Base-by-base conservation (phyloP, 2,888 invertebrate genomes). In the Linnaemya tessellans region DNA sequence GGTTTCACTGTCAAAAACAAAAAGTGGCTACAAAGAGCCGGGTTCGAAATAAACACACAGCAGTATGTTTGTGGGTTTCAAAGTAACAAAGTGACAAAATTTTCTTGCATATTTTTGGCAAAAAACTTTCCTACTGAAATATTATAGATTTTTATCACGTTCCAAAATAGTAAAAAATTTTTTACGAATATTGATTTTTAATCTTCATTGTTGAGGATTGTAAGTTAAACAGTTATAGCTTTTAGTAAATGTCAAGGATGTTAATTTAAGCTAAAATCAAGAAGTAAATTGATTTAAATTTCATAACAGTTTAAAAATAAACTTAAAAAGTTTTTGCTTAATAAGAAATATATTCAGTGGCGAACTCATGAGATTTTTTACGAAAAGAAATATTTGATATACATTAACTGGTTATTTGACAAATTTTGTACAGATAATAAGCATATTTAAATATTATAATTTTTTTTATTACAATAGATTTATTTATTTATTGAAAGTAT, bases 61-160 rank as follows among this genome's bases (percentile, higher is more conserved):
- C 15, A 3, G 49, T 18, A 8, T 43, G 20, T 49, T 15, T 56
- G 13, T 30, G 5, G 7, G n/a, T 73, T 13, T 38, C 4, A 43
- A 7, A 15, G 49, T 25, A 13, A 18, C 15, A 5, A 62, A 22
- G 18, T 18, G 64, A 15, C 64, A 64, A 43, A 41, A 25, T 60
- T 78, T n/a, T 18, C 22, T 22, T 20, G 46, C 51, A 54, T 20
- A 67, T 20, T 67, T 49, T 46, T 18, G 11, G 46, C 0, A 18
- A 46, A 30, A 43, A 15, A 30, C 43, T 43, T 56, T 1, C 8
- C 9, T 54, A 20, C 7, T 62, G 46, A 1, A 7, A 58, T n/a
- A 58, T 67, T 77, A 67, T 13, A 56, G 35, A 77, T 56, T 77
- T 67, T 18, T 46, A 67, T 30, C 77, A 79, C 60, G 70, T 79